Conservation (phyloP, 2,113 vertebrate species). For the Oreochromis spilurus region DNA sequence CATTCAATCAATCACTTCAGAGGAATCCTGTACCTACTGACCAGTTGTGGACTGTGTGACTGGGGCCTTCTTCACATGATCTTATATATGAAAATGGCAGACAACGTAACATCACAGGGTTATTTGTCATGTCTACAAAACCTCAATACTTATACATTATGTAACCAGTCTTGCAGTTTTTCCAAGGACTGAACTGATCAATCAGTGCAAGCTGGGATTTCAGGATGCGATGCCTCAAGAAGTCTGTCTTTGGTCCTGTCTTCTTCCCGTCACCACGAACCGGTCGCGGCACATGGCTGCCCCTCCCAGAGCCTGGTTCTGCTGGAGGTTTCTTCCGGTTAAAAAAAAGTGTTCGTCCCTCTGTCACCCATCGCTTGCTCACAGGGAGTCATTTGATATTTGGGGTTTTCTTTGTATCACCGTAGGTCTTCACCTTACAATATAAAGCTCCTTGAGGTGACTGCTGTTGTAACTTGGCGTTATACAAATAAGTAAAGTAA, state of each 20-base stretch:
- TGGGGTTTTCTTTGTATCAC: background rate
- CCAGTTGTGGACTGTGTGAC: background rate
- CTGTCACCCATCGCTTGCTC: background rate
- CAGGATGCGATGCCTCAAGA: background rate
- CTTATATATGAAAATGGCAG: background rate
- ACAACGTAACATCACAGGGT: background rate
- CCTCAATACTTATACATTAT: background rate
- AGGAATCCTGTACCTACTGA: background rate
- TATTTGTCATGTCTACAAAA: background rate
- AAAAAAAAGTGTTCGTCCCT: background rate
- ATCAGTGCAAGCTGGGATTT: background rate
- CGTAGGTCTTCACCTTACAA: background rate
- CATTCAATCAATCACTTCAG: background rate
- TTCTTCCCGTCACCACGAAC: background rate
- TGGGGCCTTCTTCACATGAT: background rate
- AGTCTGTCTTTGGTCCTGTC: rapidly evolving
- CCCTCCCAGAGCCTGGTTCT: background rate
- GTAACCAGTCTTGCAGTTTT: background rate
- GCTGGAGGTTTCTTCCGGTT: background rate
- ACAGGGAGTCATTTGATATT: background rate
- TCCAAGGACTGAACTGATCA: background rate
- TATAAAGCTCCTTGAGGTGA: background rate
- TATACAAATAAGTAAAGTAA: background rate
- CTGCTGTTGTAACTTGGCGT: background rate
- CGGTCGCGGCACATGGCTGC: background rate